A percentile compares a stretch with the other conserved stretches of the same genome.
Conservation (phyloP, 2,797 vertebrate species). For the Enteromius viviparus region DNA sequence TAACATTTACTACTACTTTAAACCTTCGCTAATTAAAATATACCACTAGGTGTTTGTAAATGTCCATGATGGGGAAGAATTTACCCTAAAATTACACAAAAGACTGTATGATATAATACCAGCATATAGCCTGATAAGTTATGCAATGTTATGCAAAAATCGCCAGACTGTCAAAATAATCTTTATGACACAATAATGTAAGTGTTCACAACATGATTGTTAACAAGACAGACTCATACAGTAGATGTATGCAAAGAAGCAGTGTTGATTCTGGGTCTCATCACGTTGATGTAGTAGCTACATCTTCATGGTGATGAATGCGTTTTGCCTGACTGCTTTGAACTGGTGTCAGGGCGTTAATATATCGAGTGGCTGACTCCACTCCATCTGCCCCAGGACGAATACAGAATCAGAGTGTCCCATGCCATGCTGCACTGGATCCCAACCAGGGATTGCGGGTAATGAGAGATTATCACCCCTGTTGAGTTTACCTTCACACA, state of each 20-base stretch:
- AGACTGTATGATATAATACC: background rate
- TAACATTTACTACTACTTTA: background rate
- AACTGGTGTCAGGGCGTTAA: conserved; percentile 67
- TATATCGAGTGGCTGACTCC: conserved; percentile 82
- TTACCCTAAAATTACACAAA: background rate
- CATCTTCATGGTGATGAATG: conserved; percentile 71
- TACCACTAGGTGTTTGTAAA: background rate
- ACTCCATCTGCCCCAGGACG: conserved; percentile 76
- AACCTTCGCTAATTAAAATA: background rate
- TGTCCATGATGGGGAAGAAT: too few species aligned
- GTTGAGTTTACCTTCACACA: conserved; percentile 65
- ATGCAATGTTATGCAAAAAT: background rate
- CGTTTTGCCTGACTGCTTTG: conserved; percentile 60
- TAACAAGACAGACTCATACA: conserved; percentile 71
- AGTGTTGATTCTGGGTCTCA: conserved; percentile 59
- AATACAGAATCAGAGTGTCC: conserved; percentile 61
- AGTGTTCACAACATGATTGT: conserved; percentile 57
- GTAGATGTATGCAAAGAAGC: conserved; percentile 68
- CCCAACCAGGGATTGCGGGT: conserved; percentile 73
- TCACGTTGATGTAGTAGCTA: conserved; percentile 64
- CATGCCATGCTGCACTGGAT: conserved; percentile 62
- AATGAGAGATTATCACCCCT: conserved; percentile 82
- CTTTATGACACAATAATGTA: conserved; percentile 14
- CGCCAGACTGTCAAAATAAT: conserved; percentile 3
- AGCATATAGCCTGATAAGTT: background rate